Evolutionary conservation across 2,888 invertebrate genomes (phyloP), one percentile per base, ranked within the genome.

Genomic region (Ophioninae sp.): DNA sequence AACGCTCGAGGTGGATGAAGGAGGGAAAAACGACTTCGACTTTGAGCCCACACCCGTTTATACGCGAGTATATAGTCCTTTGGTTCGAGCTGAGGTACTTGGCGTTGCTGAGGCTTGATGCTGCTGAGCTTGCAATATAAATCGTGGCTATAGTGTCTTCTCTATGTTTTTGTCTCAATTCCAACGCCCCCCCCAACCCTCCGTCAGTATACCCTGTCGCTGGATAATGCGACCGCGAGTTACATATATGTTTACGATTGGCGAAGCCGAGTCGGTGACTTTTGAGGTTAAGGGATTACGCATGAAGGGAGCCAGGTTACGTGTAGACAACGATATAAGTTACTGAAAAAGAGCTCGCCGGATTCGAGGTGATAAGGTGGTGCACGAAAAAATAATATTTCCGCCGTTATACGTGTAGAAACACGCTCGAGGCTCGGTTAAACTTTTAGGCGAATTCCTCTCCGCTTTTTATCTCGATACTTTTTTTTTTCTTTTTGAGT

Each of bases 71-170:
- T 22, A 41, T 64, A 37, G 37, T 63, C 56, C 41, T 68, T 74
- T 59, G 68, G 23, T 73, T 71, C 81, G 61, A 75, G 71, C 56
- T 65, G 56, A 13, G 65, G 44, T 67, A 83, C 76, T 80, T 83
- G 83, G 83, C 72, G 71, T 79, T 63, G 63, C 69, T 59, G 71
- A 74, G 65, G 17, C 17, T 51, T 13, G 51, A n/a, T 76, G 44
- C 78, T 65, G 80, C 81, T 83, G 83, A 83, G 78, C 78, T 83
- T 67, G 83, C 83, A 65, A 71, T 78, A 81, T 83, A 81, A 80
- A 83, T 80, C 59, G 51, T 51, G 13, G 17, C 13, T 51, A 51
- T 51, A 51, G 17, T 3, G 51, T 51, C 17, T 51, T 41, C 78
- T 63, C 56, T 67, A 73, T 63, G 22, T 82, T 82, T 82, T 74